These are phyloP conservation scores for Ladona fulva DNA, from an alignment of 1,140 invertebrate genomes.

Conservation along the genomic window DNA sequence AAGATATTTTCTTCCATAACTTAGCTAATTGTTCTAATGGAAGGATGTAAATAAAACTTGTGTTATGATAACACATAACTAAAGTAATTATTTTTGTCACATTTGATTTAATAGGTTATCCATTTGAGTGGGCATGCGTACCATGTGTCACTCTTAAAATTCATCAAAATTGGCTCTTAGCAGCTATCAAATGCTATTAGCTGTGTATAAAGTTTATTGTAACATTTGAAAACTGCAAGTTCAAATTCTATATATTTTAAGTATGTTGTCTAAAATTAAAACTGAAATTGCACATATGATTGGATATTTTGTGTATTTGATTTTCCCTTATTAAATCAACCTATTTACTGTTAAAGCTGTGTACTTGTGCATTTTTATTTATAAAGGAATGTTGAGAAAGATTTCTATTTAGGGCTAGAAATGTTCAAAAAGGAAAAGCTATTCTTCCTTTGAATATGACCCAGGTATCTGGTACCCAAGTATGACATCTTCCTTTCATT, in stretches of 20 bases:
- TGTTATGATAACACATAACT: slow-evolving; percentile 10
- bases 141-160: not conserved
- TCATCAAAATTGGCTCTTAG: not conserved
- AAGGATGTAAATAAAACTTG: slow-evolving; percentile 10
- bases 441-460: no score
- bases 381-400: no score
- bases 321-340: not conserved
- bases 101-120: slow-evolving; percentile 7
- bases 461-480: no score
- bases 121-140: not conserved
- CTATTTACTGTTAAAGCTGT: not conserved
- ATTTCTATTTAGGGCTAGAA: no score
- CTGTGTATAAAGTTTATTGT: not conserved
- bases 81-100: slow-evolving; percentile 11
- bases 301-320: slow-evolving; percentile 6
- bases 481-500: no score
- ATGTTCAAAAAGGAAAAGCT: no score
- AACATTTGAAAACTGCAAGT: not conserved
- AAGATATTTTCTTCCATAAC: not conserved
- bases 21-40: not conserved
- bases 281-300: not conserved
- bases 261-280: not conserved
- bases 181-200: not conserved
- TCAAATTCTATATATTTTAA: not conserved
- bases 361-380: not conserved